Base-by-base conservation (phyloP, 2,888 invertebrate genomes). In the Napeogenes sylphis region DNA sequence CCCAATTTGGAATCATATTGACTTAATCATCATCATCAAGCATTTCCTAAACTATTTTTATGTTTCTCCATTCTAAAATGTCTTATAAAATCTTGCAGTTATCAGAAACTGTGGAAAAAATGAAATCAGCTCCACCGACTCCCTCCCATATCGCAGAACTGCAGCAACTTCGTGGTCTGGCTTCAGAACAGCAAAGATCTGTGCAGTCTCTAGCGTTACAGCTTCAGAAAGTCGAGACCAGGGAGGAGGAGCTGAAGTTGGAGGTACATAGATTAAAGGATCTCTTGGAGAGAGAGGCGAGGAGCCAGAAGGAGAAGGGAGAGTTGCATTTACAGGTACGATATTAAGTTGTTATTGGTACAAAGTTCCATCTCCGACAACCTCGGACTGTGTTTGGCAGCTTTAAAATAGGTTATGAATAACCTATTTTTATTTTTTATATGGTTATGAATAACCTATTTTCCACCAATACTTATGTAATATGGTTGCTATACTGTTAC, bases 141-240 rank as follows among this genome's bases (percentile, higher is more conserved):
- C 71, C 85, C 2, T 68, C 82, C 0, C 87, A 87, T 45, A 58
- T 87, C 0, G 87, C 85, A 0, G 90, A 90, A 54, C 74, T 90
- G 0, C 81, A 84, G 10, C 89, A 90, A 54, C 72, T 90, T 0
- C 73, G 89, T 55, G 92, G 92, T 0, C 71, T 92, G 14, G 92
- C 92, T 0, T 81, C 91, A 0, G 93, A 94, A 64, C 93, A 94
- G 70, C 93, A 93, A 73, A 85, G 89, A 2, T 85, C 91, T 0
- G 84, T 94, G 4, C 88, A 92, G 68, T 82, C 90, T 0, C 85
- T 94, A 51, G 85, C 84, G 0, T 71, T 86, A 2, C 92, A 93
- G 72, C 87, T 93, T 58, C 93, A 90, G 66, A 71, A 75, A 10
- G 82, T 84, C 54, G 88, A 90, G 73, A 87, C 89, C 0, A 81